These are phyloP conservation scores for Campoplex nolae DNA, from an alignment of 2,888 invertebrate genomes.

Conservation along the genomic window DNA sequence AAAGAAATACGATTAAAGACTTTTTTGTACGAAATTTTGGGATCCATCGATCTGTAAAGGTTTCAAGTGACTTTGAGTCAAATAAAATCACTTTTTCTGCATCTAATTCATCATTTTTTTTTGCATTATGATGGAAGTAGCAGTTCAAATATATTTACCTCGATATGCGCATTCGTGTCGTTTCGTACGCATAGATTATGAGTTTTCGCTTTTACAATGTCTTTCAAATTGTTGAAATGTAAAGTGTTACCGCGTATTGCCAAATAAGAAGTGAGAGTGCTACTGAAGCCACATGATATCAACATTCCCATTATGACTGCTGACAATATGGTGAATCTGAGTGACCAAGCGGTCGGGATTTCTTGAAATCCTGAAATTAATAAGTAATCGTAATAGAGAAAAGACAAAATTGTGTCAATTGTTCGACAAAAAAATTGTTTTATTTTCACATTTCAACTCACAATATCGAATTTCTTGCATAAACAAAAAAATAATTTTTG, in stretches of 20 bases:
- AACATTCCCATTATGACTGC: slow-evolving; percentile 76
- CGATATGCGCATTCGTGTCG: slow-evolving; percentile 80
- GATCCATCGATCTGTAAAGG: not conserved
- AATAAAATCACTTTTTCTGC: not conserved
- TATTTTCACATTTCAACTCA: no score
- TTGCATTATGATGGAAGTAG: not conserved
- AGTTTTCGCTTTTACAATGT: slow-evolving; percentile 78
- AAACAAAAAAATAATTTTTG: not conserved
- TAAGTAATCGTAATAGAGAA: not conserved
- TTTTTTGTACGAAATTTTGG: not conserved
- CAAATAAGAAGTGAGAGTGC: slow-evolving; percentile 83
- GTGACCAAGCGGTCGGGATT: slow-evolving; percentile 75
- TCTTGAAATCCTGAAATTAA: slow-evolving; percentile 72
- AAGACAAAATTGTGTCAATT: not conserved
- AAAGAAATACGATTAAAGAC: not conserved
- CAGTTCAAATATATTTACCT: slow-evolving; percentile 70
- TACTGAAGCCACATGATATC: slow-evolving; percentile 76
- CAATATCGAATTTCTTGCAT: no score
- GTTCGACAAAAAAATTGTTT: no score
- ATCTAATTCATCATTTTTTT: not conserved
- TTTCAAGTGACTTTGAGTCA: not conserved
- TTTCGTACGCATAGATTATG: slow-evolving; percentile 84
- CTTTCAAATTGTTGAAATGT: slow-evolving; percentile 82
- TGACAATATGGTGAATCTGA: slow-evolving; percentile 74
- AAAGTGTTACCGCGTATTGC: slow-evolving; percentile 81